Base-by-base conservation (phyloP, 2,888 invertebrate genomes). In the Choristoneura rosaceana region DNA sequence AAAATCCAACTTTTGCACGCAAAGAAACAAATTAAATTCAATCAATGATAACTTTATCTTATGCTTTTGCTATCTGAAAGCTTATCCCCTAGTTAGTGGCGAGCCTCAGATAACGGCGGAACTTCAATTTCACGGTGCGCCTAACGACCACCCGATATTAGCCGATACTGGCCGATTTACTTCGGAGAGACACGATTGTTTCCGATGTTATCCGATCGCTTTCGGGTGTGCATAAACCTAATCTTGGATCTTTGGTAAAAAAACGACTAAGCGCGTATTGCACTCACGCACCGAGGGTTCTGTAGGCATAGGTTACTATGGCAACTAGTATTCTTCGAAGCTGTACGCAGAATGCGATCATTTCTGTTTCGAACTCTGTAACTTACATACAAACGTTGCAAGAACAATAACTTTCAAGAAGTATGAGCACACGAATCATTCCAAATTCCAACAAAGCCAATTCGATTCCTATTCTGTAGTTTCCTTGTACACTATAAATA, bases 41-140 rank as follows among this genome's bases (percentile, higher is more conserved):
- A 55, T 25, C 7, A 17, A 61, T 12, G 61, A 61, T 43, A 43
- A 12, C 41, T 61, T 17, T 2, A 41, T 41, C 52, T 17, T 25
- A 61, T 25, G 12, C 17, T 61, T 17, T 2, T 14, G 14, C 61
- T 61, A 61, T 61, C 43, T 38, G 9, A 17, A 25, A 34, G n/a
- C 34, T 59, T 59, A 59, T 62, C 68, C 63, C 74, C 74, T 75
- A 79, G 78, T 76, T 74, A 73, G 73, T 65, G 65, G 59, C 69
- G 77, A 78, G 76, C 77, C 75, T 43, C 74, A 78, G 81, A 80
- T 80, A 78, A 76, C 67, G 59, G 74, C 71, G 69, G 75, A 64
- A 79, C 78, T 81, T 79, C 79, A 81, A 81, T 83, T 82, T 81
- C 81, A 81, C 80, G 76, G 34, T 38, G 12, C 34, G 78, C 75